Percentiles rank a stretch among this genome's conserved stretches.
phyloP scores from a whole-genome alignment of 2,888 invertebrate genomes.

The Pammene fasciana region DNA sequence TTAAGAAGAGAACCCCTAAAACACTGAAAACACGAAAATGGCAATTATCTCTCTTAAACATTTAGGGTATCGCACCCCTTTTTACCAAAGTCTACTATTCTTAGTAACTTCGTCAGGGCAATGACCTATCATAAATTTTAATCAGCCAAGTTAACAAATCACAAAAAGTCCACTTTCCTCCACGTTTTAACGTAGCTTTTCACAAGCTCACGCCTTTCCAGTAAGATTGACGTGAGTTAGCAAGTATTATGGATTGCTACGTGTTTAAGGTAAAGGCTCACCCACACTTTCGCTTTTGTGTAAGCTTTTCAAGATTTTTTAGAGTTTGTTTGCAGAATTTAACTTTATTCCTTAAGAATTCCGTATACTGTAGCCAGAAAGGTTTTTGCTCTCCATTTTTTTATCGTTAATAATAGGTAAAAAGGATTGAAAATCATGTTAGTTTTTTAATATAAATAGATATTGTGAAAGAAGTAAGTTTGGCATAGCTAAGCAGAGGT shows the following conservation, averaged over 20 bases:
- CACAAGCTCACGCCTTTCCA: conserved; percentile 15
- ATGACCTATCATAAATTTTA: too few species aligned
- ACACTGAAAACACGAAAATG: too few species aligned
- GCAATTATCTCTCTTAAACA: not conserved
- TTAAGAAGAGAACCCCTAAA: too few species aligned
- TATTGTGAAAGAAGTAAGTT: too few species aligned
- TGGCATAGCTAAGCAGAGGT: too few species aligned
- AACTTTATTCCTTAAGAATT: too few species aligned
- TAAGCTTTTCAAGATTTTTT: not conserved
- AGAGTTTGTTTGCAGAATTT: too few species aligned
- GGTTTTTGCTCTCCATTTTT: too few species aligned
- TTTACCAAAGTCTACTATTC: not conserved
- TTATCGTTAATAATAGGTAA: too few species aligned
- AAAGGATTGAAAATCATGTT: too few species aligned
- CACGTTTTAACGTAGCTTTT: conserved; percentile 13
- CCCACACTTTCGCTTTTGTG: not conserved
- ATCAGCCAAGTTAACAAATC: conserved; percentile 1
- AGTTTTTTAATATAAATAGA: too few species aligned
- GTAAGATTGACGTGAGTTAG: conserved; percentile 23
- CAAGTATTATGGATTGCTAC: conserved; percentile 22
- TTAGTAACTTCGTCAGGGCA: not conserved
- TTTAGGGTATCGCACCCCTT: not conserved
- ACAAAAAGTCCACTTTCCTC: conserved; percentile 3
- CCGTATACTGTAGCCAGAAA: too few species aligned
- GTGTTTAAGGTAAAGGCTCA: conserved; percentile 13